Evolutionary conservation across 1,140 invertebrate species (phyloP).

Genomic region (Apocrypta bakeri): DNA sequence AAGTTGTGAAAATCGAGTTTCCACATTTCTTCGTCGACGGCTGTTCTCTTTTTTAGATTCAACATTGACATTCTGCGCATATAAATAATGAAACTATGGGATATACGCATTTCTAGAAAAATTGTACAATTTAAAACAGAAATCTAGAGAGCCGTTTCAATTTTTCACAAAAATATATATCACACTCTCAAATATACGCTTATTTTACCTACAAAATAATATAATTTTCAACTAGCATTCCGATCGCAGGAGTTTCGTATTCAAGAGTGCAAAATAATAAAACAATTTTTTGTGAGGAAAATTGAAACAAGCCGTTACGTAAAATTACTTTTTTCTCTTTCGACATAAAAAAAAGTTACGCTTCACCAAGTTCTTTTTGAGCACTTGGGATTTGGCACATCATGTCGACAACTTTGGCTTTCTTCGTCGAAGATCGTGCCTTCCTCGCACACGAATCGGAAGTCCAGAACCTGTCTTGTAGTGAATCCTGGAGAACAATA

Average conservation of each 20-base stretch:
- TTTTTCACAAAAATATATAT: conserved; percentile 32
- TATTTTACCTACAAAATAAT: conserved; percentile 14
- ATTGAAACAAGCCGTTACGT: conserved; percentile 3
- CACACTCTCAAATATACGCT: conserved; percentile 16
- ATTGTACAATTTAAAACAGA: not conserved
- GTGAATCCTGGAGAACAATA: conserved; percentile 78
- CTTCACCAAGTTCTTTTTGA: conserved; percentile 60
- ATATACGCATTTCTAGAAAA: conserved; percentile 14
- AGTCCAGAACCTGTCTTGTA: conserved; percentile 75
- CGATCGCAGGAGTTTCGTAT: not conserved
- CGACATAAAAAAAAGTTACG: not conserved
- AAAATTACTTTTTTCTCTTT: conserved; percentile 5
- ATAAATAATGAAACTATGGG: conserved; percentile 3
- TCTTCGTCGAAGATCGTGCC: conserved; percentile 76
- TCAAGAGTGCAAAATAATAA: conserved; percentile 10
- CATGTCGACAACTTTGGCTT: conserved; percentile 73
- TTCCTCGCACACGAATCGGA: conserved; percentile 78
- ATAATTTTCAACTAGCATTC: not conserved
- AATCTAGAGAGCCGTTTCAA: conserved; percentile 25
- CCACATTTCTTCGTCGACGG: not conserved
- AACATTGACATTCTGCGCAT: conserved; percentile 9
- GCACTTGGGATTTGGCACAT: conserved; percentile 62
- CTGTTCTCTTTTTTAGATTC: conserved; percentile 11
- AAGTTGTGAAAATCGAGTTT: not conserved
- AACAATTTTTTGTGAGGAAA: not conserved